These are phyloP conservation scores for Cryptocheilus praepositus DNA, from an alignment of 2,888 invertebrate genomes.

Conservation along the genomic window DNA sequence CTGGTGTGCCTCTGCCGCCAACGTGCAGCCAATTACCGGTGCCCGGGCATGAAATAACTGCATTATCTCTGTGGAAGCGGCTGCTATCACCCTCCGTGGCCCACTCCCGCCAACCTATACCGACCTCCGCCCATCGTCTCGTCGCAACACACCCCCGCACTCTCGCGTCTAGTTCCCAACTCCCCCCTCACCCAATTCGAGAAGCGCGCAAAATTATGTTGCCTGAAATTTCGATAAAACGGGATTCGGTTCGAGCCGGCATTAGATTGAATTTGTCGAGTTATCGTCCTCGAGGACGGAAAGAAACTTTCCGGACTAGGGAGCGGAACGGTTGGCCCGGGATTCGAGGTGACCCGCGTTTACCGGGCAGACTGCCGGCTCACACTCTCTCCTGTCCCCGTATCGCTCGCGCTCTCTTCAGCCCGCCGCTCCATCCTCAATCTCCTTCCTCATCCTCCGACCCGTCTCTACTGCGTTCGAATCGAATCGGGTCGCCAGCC, in stretches of 20 bases:
- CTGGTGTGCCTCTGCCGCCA: constrained; percentile 54
- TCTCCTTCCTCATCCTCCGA: constrained; percentile 10
- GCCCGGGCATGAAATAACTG: constrained; percentile 72
- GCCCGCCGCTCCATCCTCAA: not conserved
- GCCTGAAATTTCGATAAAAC: constrained; percentile 70
- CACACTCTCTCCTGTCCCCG: constrained; percentile 13
- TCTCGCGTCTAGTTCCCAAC: not conserved
- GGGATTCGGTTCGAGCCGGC: constrained; percentile 60
- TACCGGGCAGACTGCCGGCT: constrained; percentile 32
- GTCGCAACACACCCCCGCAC: constrained; percentile 22
- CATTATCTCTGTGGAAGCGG: constrained; percentile 71
- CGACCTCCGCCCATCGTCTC: constrained; percentile 41
- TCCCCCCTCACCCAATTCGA: constrained; percentile 21
- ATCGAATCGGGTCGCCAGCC: constrained; percentile 41
- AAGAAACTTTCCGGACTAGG: constrained; percentile 59
- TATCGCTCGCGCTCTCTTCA: constrained; percentile 19
- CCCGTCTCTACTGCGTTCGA: constrained; percentile 14
- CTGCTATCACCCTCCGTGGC: constrained; percentile 56
- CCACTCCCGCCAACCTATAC: constrained; percentile 40
- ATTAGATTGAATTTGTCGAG: constrained; percentile 68
- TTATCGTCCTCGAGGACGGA: constrained; percentile 59
- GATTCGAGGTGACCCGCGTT: constrained; percentile 49
- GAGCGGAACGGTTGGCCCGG: constrained; percentile 48
- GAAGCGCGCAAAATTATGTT: constrained; percentile 58
- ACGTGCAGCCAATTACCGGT: constrained; percentile 72